Conservation (phyloP, 2,113 vertebrate species). For the Spheniscus mendiculus region DNA sequence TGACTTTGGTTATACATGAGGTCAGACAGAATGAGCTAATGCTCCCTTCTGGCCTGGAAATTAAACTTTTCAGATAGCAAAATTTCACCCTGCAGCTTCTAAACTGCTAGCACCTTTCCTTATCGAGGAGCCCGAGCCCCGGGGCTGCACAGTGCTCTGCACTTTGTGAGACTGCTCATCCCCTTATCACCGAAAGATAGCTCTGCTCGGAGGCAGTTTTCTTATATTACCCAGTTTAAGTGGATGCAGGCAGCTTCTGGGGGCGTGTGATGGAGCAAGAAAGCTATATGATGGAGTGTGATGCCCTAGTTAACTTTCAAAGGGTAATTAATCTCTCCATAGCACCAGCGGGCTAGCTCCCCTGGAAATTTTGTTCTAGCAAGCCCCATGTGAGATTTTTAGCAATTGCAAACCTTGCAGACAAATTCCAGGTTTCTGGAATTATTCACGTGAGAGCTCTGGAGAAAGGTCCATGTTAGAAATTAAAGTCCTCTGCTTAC, state of each 20-base stretch:
- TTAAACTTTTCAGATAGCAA: not conserved
- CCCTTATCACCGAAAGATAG: not conserved
- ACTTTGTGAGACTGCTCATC: not conserved
- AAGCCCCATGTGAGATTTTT: not conserved
- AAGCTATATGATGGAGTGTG: fast-evolving
- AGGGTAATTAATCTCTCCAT: not conserved
- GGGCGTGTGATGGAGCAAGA: not conserved
- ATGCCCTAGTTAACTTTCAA: not conserved
- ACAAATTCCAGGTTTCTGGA: not conserved
- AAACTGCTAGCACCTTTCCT: not conserved
- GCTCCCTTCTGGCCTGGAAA: conserved; percentile 17
- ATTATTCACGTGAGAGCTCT: not conserved
- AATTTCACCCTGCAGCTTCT: not conserved
- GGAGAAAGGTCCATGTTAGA: not conserved
- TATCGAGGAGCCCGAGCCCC: fast-evolving
- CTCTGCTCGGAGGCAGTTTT: not conserved
- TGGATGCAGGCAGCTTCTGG: not conserved
- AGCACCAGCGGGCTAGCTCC: not conserved
- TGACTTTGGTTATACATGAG: conserved; percentile 6
- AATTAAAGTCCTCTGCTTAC: not conserved
- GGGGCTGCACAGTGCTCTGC: not conserved
- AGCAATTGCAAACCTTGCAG: not conserved
- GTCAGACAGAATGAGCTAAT: conserved; percentile 54
- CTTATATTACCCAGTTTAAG: not conserved
- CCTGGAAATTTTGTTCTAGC: not conserved